phyloP scores from a whole-genome alignment of 2,888 invertebrate species.

The Phania funesta region DNA sequence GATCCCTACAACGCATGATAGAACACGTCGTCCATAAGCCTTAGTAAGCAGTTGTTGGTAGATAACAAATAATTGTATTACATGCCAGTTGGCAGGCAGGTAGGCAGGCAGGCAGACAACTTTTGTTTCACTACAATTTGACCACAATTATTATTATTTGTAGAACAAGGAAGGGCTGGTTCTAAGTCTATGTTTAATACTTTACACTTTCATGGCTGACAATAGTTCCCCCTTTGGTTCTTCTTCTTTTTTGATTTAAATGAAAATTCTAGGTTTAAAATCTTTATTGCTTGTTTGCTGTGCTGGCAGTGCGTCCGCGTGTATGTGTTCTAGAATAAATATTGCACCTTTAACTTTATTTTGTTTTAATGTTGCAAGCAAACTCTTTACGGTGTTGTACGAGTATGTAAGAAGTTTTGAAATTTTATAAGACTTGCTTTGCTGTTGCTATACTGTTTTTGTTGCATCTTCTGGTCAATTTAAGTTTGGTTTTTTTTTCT shows the following conservation, averaged over 20 bases:
- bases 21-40: slow-evolving; percentile 46
- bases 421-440: slow-evolving; percentile 9
- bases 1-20: slow-evolving; percentile 53
- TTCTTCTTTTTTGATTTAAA: slow-evolving; percentile 30
- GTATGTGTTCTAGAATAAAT: slow-evolving; percentile 25
- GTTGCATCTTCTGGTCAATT: slow-evolving; percentile 53
- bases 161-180: not conserved
- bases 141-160: slow-evolving; percentile 55
- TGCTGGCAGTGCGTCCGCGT: slow-evolving; percentile 5
- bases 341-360: slow-evolving; percentile 50
- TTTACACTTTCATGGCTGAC: slow-evolving; percentile 33
- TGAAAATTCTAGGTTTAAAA: slow-evolving; percentile 42
- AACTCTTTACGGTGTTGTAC: slow-evolving; percentile 11
- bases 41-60: slow-evolving; percentile 35
- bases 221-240: not conserved
- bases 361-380: slow-evolving; percentile 9
- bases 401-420: not conserved
- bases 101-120: slow-evolving; percentile 18
- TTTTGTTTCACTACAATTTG: slow-evolving; percentile 55
- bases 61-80: slow-evolving; percentile 65
- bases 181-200: not conserved
- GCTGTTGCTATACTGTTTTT: slow-evolving; percentile 14
- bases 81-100: slow-evolving; percentile 46
- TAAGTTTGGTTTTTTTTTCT: slow-evolving; percentile 2
- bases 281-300: not conserved